Conservation (phyloP, 2,888 invertebrate species). For the Amblyjoppa fuscipennis region DNA sequence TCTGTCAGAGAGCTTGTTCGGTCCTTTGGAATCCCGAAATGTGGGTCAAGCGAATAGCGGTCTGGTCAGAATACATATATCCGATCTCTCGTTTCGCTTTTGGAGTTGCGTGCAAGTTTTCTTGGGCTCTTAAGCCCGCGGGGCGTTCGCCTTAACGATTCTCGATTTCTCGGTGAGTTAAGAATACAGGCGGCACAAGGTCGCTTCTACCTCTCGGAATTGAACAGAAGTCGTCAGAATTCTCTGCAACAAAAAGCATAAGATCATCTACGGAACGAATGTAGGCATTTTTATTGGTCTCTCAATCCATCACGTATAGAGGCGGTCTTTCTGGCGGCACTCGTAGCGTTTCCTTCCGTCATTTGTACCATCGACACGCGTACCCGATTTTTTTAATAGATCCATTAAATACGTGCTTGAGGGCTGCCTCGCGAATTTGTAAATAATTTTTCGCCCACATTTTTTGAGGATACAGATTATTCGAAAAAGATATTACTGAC, state of each 20-base stretch:
- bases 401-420: too few relatives aligned
- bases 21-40: constrained; percentile 75
- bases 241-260: background rate
- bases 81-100: constrained; percentile 62
- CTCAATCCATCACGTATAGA: background rate
- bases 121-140: constrained; percentile 18
- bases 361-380: background rate
- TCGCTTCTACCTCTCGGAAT: constrained; percentile 46
- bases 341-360: background rate
- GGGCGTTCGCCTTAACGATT: constrained; percentile 77
- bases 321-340: background rate
- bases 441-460: too few relatives aligned
- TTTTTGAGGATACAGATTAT: too few relatives aligned
- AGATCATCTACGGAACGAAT: constrained; percentile 29
- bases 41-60: constrained; percentile 77
- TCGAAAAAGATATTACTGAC: too few relatives aligned
- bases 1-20: constrained; percentile 66
- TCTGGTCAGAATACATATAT: constrained; percentile 67
- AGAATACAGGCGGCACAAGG: constrained; percentile 61
- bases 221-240: constrained; percentile 34
- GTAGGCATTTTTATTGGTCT: constrained; percentile 15
- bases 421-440: too few relatives aligned
- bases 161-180: constrained; percentile 79
- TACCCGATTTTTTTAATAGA: too few relatives aligned
- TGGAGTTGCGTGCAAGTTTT: constrained; percentile 65